Evolutionary conservation across 2,888 invertebrate species (phyloP), one percentile per base, ranked within the genome.

Genomic region (Amorpha juglandis): DNA sequence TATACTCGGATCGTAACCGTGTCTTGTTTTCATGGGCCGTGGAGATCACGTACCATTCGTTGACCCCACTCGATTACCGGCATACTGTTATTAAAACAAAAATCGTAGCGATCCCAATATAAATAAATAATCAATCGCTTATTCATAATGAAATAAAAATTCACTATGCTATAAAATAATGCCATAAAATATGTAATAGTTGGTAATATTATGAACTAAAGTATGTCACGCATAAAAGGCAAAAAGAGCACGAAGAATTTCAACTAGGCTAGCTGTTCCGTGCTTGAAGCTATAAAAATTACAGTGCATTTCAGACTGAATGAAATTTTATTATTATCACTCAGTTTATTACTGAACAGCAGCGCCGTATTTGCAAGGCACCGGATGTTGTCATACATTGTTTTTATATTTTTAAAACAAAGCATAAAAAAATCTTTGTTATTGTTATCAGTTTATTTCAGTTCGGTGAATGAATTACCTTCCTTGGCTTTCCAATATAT

Each of bases 221-320:
- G 42, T 7, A 1, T 45, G 11, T 16, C 50, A 27, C 19, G 12
- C 35, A 38, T 19, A 42, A 16, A 12, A 6, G 0, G 16, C 16
- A 12, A 58, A n/a, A 38, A 21, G 42, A 42, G 19, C 38, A 4
- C 2, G 19, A 11, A 19, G 19, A 42, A 55, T 55, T 35, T 38
- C 38, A 1, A 19, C 19, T 42, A 11, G 58, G 16, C 19, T 19
- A n/a, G 19, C 12, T 12, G 19, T 58, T 19, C 12, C 42, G 58
- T 58, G 58, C 19, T 19, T 42, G 11, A 58, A 42, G 58, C 19
- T n/a, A 38, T 38, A 38, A 14, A 35, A 38, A 55, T 55, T 55
- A 38, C 58, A 58, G n/a, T 19, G 58, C 19, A 38, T 58, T 58
- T 58, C 19, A 58, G 12, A 11, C 12, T 58, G 42, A 58, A 42